Base-by-base conservation (phyloP, 1,140 invertebrate genomes). In the Cydia pomonella region DNA sequence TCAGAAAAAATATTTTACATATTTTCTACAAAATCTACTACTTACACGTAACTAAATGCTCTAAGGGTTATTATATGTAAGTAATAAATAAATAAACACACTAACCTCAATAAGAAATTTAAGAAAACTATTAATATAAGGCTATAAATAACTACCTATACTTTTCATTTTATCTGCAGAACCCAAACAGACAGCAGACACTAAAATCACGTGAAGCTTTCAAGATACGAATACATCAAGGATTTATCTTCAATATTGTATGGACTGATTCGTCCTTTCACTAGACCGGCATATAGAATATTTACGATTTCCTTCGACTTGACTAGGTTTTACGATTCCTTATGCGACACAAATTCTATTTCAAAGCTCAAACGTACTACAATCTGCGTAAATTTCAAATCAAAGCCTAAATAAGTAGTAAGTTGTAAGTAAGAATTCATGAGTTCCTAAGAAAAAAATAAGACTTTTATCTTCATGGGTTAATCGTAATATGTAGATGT, bases 251-350 rank as follows among this genome's bases (percentile, higher is more conserved):
- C 47, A 50, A 53, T 59, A 59, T 23, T 59, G 21, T 59, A 59
- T 59, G 53, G 53, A 59, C 53, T 59, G 53, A 59, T 59, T 59
- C 21, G 53, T 23, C 53, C 53, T 23, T 59, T 59, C 9, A 59
- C 53, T 59, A 59, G 53, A 59, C 18, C 21, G 53, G 53, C 53
- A 59, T 59, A 59, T 59, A 59, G 18, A 59, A 59, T 59, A 23
- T 59, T 59, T 59, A 23, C 53, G 53, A 59, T 59, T 59, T 59
- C 18, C 53, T 59, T 59, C 53, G 18, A 23, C 18, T 59, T 59
- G 9, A 59, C 21, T 59, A 59, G 18, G 10, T 59, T 59, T 59
- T 59, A 59, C 53, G 21, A 59, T 59, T 21, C 53, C 18, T 59
- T 23, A 59, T 23, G 53, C 53, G 53, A 59, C 7, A 23, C 18